phyloP scores from a whole-genome alignment of 2,888 invertebrate genomes.

The Terebella lapidaria region DNA sequence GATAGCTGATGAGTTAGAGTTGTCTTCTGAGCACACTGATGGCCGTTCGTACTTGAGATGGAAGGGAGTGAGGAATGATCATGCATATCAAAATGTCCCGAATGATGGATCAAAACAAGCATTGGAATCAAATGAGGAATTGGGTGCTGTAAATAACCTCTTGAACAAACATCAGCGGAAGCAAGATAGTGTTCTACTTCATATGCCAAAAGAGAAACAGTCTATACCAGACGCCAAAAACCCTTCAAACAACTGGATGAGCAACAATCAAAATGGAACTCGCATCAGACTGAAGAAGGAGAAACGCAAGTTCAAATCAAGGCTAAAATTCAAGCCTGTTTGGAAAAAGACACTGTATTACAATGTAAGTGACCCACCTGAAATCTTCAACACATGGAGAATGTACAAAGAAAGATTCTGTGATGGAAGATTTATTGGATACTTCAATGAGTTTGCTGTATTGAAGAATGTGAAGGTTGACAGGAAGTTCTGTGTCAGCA shows the following conservation, averaged over 20 bases:
- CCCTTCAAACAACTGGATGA: not conserved
- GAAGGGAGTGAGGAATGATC: not conserved
- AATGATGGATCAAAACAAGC: no score
- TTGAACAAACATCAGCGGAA: not conserved
- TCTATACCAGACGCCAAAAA: not conserved
- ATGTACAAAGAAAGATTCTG: conserved; percentile 8
- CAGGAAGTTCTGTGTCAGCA: conserved; percentile 7
- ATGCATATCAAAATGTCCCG: not conserved
- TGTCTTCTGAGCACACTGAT: not conserved
- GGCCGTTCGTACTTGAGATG: not conserved
- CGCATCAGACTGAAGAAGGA: not conserved
- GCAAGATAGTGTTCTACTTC: no score
- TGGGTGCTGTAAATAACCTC: not conserved
- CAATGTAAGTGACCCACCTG: conserved; percentile 2
- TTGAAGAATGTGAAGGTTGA: conserved; percentile 21
- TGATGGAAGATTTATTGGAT: conserved; percentile 14
- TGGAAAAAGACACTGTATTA: conserved; percentile 10
- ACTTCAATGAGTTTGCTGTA: conserved; percentile 22
- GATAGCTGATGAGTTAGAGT: no score
- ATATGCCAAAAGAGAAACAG: no score
- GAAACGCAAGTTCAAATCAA: not conserved
- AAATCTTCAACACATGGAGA: conserved; percentile 11
- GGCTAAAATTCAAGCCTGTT: not conserved
- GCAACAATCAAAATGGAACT: no score
- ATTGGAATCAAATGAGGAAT: no score